phyloP scores from a whole-genome alignment of 1,140 invertebrate species.

The Nixonia krombeini region DNA sequence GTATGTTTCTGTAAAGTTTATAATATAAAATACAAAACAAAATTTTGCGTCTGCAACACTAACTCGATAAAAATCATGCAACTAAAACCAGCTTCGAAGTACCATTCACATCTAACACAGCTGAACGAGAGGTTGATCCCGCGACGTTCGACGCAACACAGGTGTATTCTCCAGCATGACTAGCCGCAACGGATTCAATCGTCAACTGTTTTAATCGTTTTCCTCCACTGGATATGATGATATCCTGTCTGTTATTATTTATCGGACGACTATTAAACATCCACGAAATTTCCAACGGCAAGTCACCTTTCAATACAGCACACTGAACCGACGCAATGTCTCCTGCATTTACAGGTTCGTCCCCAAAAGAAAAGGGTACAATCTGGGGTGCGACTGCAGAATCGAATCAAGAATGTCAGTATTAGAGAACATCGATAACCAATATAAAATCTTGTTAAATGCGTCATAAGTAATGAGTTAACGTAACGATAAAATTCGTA shows the following conservation, averaged over 20 bases:
- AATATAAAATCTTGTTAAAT: too few relatives aligned
- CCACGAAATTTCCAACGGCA: conserved; percentile 77
- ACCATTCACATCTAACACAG: conserved; percentile 83
- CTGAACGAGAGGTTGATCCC: conserved; percentile 76
- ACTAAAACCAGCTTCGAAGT: conserved; percentile 27
- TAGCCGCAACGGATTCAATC: conserved; percentile 78
- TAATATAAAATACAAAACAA: background rate
- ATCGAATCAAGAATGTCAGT: conserved; percentile 4
- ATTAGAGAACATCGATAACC: background rate
- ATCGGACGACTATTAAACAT: conserved; percentile 74
- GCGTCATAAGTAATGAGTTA: too few relatives aligned
- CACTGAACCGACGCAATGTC: conserved; percentile 77
- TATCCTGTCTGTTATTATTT: conserved; percentile 68
- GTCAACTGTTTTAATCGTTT: conserved; percentile 81
- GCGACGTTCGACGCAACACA: conserved; percentile 80
- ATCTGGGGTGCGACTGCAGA: conserved; percentile 80
- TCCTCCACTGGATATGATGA: conserved; percentile 76
- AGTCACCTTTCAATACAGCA: conserved; percentile 79
- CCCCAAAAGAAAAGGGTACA: conserved; percentile 80
- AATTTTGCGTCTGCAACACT: background rate
- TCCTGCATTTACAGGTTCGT: conserved; percentile 78
- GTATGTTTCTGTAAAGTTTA: background rate
- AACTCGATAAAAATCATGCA: background rate
- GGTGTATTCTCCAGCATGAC: conserved; percentile 82
- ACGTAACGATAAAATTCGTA: too few relatives aligned